Base-by-base conservation (phyloP, 2,888 invertebrate genomes). In the Nemotelus pantherinus region DNA sequence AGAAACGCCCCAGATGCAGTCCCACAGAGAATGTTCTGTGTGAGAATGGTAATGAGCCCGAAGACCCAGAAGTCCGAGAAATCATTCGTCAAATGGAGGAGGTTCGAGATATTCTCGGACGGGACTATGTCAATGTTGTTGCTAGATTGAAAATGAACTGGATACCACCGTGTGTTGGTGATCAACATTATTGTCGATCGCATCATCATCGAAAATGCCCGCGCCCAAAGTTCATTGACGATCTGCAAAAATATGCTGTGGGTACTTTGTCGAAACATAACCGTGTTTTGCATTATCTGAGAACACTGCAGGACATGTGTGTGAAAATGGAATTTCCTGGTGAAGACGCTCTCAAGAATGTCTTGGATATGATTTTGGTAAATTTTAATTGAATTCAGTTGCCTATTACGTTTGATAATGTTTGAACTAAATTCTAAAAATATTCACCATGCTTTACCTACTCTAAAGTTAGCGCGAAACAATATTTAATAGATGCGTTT, bases 331-430 rank as follows among this genome's bases (percentile, higher is more conserved):
- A 85, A 45, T 87, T 83, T 76, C 86, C 87, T 0, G 86, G 85
- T 0, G 85, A 85, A 60, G 80, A 82, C 0, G 82, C 84, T 2
- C 81, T 87, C 4, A 83, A 83, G 41, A 82, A 83, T 43, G 82
- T 87, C 2, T 81, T 87, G 2, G 85, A 87, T 68, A 77, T 87
- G 77, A 77, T 84, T 39, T 82, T 86, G 83, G 86, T 86, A 79
- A 80, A 82, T 80, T 50, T 43, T n/a, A 45, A n/a, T 9, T 25
- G 25, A 25, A 25, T 25, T 25, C 25, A 25, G 1, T 25, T 25
- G 25, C 25, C 9, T 10, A 9, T 53, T 9, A 10, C 7, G 25
- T n/a, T 10, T n/a, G 9, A 6, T 63, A n/a, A 9, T 25, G 25
- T 25, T 25, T 25, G 25, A 25, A 25, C 25, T 25, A 25, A 60